Base-by-base conservation (phyloP, 2,113 vertebrate genomes). In the Nothobranchius kuhntae region DNA sequence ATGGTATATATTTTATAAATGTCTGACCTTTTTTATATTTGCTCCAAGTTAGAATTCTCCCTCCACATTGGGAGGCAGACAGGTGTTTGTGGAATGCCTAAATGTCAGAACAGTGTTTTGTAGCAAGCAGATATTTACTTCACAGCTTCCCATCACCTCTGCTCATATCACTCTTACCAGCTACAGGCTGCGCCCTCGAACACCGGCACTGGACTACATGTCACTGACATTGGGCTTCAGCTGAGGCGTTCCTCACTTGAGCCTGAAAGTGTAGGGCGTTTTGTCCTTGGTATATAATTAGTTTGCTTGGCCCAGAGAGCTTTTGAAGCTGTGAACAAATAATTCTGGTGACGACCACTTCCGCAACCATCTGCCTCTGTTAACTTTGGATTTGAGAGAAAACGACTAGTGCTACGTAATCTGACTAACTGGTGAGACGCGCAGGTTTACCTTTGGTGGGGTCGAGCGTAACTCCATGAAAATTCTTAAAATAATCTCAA, bases 211-310 rank as follows among this genome's bases (percentile, higher is more conserved):
- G 55, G 48, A 53, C 61, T 63, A 73, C 66, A 63, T 90, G 86
- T 81, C 15, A 58, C 86, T 92, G 81, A 86, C 64, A 53, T 88
- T 92, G 92, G 55, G 13, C 89, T 40, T 65, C 78, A 75, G 77
- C 89, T 91, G 85, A 85, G 77, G 75, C 89, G 81, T 75, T 6
- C 70, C 85, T 85, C 65, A 61, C 56, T 81, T 77, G 8, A 71
- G 59, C 51, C 50, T 75, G 56, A 45, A 48, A 13, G 51, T 46
- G 54, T 67, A 61, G 62, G 63, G 59, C 60, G 65, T 70, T 30
- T 91, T 94, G 91, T 83, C 92, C 93, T 94, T 95, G 91, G 86
- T 84, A 87, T 90, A 69, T 89, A 92, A 92, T 91, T 87, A 92
- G 86, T 82, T 86, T 90, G 13, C 88, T 91, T 87, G 78, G 82